phyloP scores from a whole-genome alignment of 2,797 vertebrate genomes.

The Pygocentrus nattereri region DNA sequence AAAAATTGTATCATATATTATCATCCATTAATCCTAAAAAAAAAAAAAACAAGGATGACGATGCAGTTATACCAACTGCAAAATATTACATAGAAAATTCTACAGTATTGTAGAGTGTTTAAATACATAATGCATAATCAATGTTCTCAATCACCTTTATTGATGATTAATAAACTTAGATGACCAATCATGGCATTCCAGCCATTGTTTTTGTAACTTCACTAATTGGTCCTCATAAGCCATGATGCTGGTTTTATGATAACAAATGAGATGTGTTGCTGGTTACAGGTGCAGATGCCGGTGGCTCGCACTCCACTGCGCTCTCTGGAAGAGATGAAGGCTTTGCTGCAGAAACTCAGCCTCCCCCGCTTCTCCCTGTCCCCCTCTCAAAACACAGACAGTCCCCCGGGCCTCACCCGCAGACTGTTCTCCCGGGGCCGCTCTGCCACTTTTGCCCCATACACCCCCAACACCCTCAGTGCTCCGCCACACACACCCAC shows the following conservation, averaged over 20 bases:
- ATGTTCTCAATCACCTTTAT: no score
- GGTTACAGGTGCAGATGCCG: slow-evolving; percentile 81
- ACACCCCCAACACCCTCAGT: not conserved
- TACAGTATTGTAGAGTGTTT: no score
- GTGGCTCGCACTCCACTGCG: slow-evolving; percentile 77
- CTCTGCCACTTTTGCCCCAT: slow-evolving; percentile 44
- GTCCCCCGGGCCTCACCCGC: slow-evolving; percentile 65
- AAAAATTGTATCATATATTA: no score
- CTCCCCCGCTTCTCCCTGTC: slow-evolving; percentile 77
- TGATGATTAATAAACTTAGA: no score
- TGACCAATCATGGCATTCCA: no score
- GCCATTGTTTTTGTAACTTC: no score
- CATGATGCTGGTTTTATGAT: not conserved
- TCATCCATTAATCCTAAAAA: no score
- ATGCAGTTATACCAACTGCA: no score
- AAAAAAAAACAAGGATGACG: no score
- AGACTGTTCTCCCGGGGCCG: slow-evolving; percentile 57
- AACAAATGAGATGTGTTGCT: not conserved
- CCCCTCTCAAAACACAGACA: slow-evolving; percentile 62
- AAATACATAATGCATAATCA: no score
- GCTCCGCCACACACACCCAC: slow-evolving; percentile 31
- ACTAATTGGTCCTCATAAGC: not conserved
- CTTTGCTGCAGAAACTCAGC: slow-evolving; percentile 87
- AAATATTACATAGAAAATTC: no score
- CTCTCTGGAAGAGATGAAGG: slow-evolving; percentile 88